Evolutionary conservation across 2,113 vertebrate species (phyloP).

Genomic region (Falcunculus frontatus): DNA sequence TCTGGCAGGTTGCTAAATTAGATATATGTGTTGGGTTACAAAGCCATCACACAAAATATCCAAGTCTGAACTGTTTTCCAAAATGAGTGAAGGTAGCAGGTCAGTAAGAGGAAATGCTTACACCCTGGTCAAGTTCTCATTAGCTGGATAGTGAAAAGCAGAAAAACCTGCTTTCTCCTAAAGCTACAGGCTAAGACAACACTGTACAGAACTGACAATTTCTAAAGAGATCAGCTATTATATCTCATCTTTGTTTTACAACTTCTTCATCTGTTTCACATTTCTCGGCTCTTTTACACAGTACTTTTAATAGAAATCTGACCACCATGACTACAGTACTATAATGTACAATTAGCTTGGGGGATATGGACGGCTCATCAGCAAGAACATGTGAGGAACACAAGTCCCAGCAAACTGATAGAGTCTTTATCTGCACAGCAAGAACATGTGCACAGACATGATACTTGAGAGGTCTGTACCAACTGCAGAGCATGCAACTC

Average conservation of each 20-base stretch:
- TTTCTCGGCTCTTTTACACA: background rate
- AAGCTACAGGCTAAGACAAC: background rate
- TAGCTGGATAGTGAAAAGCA: background rate
- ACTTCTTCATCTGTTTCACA: slow-evolving; percentile 27
- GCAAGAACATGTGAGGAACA: background rate
- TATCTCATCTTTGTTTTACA: background rate
- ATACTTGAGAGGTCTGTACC: background rate
- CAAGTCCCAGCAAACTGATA: background rate
- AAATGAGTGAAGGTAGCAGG: background rate
- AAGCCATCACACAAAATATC: background rate
- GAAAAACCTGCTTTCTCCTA: background rate
- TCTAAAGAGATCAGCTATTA: slow-evolving; percentile 29
- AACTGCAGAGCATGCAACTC: background rate
- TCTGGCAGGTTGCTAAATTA: background rate
- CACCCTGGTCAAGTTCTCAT: background rate
- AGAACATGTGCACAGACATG: background rate
- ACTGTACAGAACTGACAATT: background rate
- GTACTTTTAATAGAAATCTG: background rate
- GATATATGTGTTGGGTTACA: background rate
- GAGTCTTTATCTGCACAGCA: background rate
- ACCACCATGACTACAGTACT: background rate
- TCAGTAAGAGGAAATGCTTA: background rate
- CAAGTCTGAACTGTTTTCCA: background rate
- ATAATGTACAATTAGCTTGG: background rate
- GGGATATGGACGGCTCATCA: background rate